These are phyloP conservation scores for Xenops minutus DNA, from an alignment of 2,797 vertebrate genomes.

Conservation along the genomic window DNA sequence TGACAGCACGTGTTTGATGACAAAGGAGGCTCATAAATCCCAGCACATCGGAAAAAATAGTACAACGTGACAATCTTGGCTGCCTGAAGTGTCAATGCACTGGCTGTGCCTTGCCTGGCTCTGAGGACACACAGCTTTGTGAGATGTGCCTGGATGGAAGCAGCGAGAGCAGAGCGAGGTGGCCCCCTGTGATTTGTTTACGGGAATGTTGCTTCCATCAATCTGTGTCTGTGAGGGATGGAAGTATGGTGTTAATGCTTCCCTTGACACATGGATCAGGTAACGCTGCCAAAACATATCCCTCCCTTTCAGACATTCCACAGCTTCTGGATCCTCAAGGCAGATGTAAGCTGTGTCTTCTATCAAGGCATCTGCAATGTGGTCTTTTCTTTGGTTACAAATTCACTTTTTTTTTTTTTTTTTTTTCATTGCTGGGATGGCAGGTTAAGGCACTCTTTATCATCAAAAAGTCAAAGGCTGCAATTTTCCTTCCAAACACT, in stretches of 20 bases:
- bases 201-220: constrained; percentile 28
- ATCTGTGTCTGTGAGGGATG: neutral
- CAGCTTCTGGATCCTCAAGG: constrained; percentile 48
- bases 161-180: neutral
- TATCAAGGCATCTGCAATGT: neutral
- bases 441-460: neutral
- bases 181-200: constrained; percentile 6
- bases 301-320: constrained; percentile 10
- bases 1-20: neutral
- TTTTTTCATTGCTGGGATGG: neutral
- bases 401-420: neutral
- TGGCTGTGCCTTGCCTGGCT: neutral
- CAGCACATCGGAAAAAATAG: neutral
- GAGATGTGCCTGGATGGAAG: constrained; percentile 10
- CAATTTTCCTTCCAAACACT: neutral
- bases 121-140: neutral
- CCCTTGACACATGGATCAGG: constrained; percentile 47
- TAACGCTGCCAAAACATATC: neutral
- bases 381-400: neutral
- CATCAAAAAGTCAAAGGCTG: neutral
- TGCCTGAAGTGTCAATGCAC: neutral
- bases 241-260: constrained; percentile 18
- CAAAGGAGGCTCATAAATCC: neutral
- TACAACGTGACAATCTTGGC: neutral
- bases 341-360: constrained; percentile 31